phyloP scores from a whole-genome alignment of 2,888 invertebrate genomes.

The Chouioia cunea region DNA sequence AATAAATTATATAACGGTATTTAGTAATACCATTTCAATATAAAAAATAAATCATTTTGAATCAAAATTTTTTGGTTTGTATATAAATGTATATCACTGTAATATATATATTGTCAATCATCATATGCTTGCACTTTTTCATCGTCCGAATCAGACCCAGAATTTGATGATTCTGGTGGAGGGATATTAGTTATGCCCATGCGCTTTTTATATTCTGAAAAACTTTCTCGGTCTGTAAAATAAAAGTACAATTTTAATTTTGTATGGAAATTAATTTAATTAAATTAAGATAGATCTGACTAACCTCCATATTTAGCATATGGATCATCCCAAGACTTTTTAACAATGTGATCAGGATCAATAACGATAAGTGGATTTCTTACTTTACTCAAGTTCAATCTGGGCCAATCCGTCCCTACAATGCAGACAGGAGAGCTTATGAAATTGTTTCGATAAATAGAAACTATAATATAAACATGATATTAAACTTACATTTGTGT shows the following conservation, averaged over 20 bases:
- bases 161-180: conserved; percentile 56
- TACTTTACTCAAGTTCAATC: conserved; percentile 52
- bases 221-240: conserved; percentile 52
- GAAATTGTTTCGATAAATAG: no score
- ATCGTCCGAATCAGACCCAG: conserved; percentile 61
- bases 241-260: conserved; percentile 18
- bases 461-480: neutral
- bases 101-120: neutral
- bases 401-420: conserved; percentile 59
- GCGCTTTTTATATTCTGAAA: conserved; percentile 53
- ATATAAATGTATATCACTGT: neutral
- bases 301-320: conserved; percentile 37
- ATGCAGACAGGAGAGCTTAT: neutral
- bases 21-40: conserved; percentile 6
- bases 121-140: conserved; percentile 50
- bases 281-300: neutral
- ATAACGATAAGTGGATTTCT: conserved; percentile 51
- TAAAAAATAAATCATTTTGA: neutral
- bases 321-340: conserved; percentile 45
- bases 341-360: conserved; percentile 54
- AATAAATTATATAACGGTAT: neutral
- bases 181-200: conserved; percentile 54
- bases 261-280: conserved; percentile 19
- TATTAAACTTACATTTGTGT: conserved; percentile 57
- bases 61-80: neutral